Evolutionary conservation across 2,113 vertebrate species (phyloP).

Genomic region (Pleuronectes platessa): DNA sequence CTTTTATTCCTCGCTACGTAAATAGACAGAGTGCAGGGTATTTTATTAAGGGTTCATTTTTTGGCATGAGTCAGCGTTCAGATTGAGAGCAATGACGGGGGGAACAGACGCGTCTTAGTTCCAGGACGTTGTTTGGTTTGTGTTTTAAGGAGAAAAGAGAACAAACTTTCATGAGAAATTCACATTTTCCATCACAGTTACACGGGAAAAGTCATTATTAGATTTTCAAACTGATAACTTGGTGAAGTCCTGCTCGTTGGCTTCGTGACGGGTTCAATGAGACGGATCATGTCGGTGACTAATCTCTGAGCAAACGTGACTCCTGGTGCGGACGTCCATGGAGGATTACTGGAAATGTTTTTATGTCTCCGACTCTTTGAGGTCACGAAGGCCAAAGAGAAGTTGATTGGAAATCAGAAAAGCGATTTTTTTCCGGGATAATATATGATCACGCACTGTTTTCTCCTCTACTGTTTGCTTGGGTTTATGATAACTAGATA

Average conservation of each 20-base stretch:
- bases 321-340: not conserved
- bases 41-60: not conserved
- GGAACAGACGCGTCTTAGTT: too few relatives aligned
- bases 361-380: not conserved
- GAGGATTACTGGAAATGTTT: not conserved
- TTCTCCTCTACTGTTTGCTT: too few relatives aligned
- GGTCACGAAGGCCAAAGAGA: not conserved
- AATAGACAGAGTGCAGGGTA: not conserved
- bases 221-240: not conserved
- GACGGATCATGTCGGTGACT: slow-evolving; percentile 3
- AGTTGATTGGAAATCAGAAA: not conserved
- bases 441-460: too few relatives aligned
- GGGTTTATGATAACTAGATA: too few relatives aligned
- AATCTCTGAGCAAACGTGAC: slow-evolving; percentile 26
- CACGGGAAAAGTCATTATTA: too few relatives aligned
- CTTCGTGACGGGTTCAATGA: not conserved
- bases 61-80: too few relatives aligned
- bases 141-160: not conserved
- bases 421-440: not conserved
- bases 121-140: not conserved
- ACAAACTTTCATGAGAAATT: too few relatives aligned
- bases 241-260: not conserved
- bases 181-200: too few relatives aligned
- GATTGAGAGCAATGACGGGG: not conserved
- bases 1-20: not conserved